Base-by-base conservation (phyloP, 1,140 invertebrate species). In the Cotesia chilonis region DNA sequence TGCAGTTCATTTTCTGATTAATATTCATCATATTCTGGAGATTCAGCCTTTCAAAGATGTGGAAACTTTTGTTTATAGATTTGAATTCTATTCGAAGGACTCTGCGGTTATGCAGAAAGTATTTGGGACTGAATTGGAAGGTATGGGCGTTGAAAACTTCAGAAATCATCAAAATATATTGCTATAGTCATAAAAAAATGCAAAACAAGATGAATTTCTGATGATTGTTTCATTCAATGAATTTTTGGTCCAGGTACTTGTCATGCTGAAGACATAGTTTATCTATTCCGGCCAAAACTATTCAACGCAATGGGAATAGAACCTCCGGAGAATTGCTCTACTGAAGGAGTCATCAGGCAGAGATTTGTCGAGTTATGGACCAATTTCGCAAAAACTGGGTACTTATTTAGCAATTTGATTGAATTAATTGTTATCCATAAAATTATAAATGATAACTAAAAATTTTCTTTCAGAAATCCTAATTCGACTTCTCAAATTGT, bases 11-110 rank as follows among this genome's bases (percentile, higher is more conserved):
- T 69, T 75, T 51, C 14, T 72, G 35, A 14, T 52, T 28, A 70
- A 67, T 1, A 75, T 75, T 60, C 70, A 75, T 5, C 14, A 72
- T 9, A 37, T 72, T 20, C 71, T 82, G 4, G 75, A 86, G 67
- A 74, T 84, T 4, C 86, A 89, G 10, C 72, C 80, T 0, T 78
- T 81, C 12, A 73, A 72, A 41, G 75, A 66, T 2, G 37, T 71
- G 2, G 70, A 76, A 28, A 82, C 87, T 2, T 91, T 87, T 71
- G 79, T 88, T 47, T 90, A 90, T 68, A 79, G 80, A 73, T 89
- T 90, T 78, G 81, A 84, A 41, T 88, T 83, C 55, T 79, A 85
- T 10, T 47, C 41, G 1, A 64, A 55, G 12, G 65, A 63, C 38
- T 3, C 52, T 4, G 75, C 76, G 0, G 0, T 73, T 0, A 38